Evolutionary conservation across 1,140 invertebrate genomes (phyloP), one percentile per base, ranked within the genome.

Genomic region (Vanessa atalanta): DNA sequence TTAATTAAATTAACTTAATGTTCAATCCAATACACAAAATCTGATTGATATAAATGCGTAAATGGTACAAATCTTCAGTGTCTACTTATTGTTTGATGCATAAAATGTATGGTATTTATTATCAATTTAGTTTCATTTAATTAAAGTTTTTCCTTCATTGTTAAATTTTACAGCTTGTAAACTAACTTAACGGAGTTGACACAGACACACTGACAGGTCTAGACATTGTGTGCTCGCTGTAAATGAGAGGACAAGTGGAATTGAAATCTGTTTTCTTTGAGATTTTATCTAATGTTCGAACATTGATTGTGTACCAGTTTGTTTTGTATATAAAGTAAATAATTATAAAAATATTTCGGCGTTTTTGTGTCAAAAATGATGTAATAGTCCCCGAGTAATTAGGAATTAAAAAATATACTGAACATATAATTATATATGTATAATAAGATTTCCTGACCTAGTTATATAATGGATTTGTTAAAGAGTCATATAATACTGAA

Each of bases 201-300:
- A 76, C 64, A 73, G 63, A 68, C 69, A 43, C 50, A 74, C 43
- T 75, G 61, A 78, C 71, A 66, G 71, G 78, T 79, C 78, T 79
- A 79, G 78, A 79, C 77, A 66, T 15, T 70, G 73, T 75, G 73
- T 75, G 53, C 61, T 55, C 14, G 50, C n/a, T 47, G 43, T 61
- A 73, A 47, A 65, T 72, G 65, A 73, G 47, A 37, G 14, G 20
- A 55, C 57, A 43, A 47, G 55, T 61, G 23, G 16, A 31, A 71
- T 20, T 61, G 16, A 67, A n/a, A n/a, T 65, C n/a, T 63, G 15
- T 31, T 63, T 50, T 66, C 14, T 55, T 51, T 67, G n/a, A 11
- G 50, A 65, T 55, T 72, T 60, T 31, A 60, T 60, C 12, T 60
- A 1, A 60, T 51, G 48, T 51, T 51, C 12, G n/a, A 14, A 51